These are phyloP conservation scores for Cephus rjabovi DNA, from an alignment of 2,888 invertebrate species.

Conservation along the genomic window DNA sequence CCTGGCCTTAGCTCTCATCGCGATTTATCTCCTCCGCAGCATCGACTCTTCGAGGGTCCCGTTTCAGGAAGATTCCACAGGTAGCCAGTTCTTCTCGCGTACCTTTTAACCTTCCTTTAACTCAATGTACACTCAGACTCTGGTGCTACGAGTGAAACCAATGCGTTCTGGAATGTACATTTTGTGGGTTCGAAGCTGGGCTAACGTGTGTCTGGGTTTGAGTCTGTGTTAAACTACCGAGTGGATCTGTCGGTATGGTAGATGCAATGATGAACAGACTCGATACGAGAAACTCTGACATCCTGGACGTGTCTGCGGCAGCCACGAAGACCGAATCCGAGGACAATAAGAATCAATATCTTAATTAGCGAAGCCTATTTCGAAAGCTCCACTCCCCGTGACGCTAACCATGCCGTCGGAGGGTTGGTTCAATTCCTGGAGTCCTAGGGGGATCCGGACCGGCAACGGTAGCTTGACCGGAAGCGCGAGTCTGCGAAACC, in stretches of 20 bases:
- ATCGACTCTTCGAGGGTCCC: slow-evolving; percentile 11
- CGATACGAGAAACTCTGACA: no score
- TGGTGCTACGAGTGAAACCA: no score
- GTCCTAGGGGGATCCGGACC: slow-evolving; percentile 51
- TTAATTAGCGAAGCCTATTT: slow-evolving; percentile 61
- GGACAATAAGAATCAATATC: slow-evolving; percentile 66
- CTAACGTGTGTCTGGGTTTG: no score
- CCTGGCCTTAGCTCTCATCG: no score
- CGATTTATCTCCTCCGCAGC: no score
- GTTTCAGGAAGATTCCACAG: slow-evolving; percentile 21
- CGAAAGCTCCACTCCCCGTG: not conserved
- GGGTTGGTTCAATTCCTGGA: slow-evolving; percentile 12
- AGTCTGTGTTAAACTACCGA: no score
- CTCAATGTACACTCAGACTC: no score
- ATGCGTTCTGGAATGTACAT: no score
- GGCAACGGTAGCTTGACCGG: slow-evolving; percentile 64
- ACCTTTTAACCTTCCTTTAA: not conserved
- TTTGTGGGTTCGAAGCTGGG: no score
- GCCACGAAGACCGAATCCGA: slow-evolving; percentile 11
- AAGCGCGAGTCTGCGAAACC: slow-evolving; percentile 64
- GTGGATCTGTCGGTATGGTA: no score
- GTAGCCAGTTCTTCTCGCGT: slow-evolving; percentile 5
- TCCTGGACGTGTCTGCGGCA: slow-evolving; percentile 37
- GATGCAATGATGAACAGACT: no score
- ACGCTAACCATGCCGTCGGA: not conserved